A percentile compares a stretch with the other conserved stretches of the same genome.
phyloP scores from a whole-genome alignment of 2,797 vertebrate genomes.

The Danio tinwini region DNA sequence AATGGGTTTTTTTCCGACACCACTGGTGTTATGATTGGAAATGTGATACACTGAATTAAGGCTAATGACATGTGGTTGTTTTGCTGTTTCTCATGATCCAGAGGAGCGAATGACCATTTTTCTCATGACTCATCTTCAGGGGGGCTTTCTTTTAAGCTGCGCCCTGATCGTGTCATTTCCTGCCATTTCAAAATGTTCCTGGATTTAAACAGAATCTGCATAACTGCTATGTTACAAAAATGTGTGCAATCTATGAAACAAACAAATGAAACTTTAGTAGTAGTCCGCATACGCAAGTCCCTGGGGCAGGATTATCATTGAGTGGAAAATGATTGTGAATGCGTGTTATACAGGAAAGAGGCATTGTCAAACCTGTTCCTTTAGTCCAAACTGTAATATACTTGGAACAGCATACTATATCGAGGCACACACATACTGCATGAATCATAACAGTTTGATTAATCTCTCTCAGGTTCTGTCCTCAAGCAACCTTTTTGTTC shows the following conservation, averaged over 20 bases:
- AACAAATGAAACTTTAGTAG: constrained; percentile 16
- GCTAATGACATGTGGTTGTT: constrained; percentile 18
- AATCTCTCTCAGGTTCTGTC: neutral
- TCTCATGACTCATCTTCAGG: constrained; percentile 49
- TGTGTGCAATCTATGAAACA: neutral
- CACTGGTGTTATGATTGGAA: constrained; percentile 26
- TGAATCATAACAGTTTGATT: constrained; percentile 16
- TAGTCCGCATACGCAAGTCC: neutral
- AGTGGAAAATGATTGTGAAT: constrained; percentile 40
- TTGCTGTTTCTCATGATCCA: constrained; percentile 39
- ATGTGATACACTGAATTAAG: constrained; percentile 6
- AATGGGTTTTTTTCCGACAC: neutral
- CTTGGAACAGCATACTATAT: neutral
- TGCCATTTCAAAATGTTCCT: constrained; percentile 16
- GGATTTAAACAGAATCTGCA: constrained; percentile 34
- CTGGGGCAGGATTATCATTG: constrained; percentile 31
- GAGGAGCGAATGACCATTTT: constrained; percentile 21
- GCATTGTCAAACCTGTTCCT: constrained; percentile 10
- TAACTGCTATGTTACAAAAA: neutral
- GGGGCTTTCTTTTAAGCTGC: constrained; percentile 18
- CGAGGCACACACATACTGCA: neutral
- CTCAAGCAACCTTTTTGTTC: constrained; percentile 10
- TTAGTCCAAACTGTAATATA: neutral
- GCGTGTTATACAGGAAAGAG: constrained; percentile 40
- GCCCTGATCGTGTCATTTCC: constrained; percentile 50